These are phyloP conservation scores for Lathamus discolor DNA, from an alignment of 2,113 vertebrate genomes.

Conservation along the genomic window DNA sequence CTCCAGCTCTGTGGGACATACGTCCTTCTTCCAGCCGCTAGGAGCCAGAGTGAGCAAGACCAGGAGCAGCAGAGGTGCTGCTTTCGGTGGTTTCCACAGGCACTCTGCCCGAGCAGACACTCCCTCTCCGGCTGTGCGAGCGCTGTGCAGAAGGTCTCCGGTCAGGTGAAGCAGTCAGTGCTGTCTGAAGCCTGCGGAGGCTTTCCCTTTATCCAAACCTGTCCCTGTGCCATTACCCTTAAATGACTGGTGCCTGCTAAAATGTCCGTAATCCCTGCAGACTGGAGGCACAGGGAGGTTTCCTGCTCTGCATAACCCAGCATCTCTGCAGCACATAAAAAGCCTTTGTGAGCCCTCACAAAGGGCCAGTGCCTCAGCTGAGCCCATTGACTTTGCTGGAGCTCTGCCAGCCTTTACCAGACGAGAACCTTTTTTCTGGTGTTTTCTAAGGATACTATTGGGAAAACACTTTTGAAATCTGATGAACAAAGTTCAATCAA, in stretches of 20 bases:
- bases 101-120: neutral
- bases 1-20: neutral
- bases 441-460: slow-evolving; percentile 39
- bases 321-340: slow-evolving; percentile 47
- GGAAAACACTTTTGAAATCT: slow-evolving; percentile 52
- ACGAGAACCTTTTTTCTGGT: slow-evolving; percentile 12
- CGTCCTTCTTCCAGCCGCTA: neutral
- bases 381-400: neutral
- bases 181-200: neutral
- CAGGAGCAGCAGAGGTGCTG: neutral
- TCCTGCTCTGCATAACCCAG: neutral
- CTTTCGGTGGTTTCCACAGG: neutral
- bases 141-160: neutral
- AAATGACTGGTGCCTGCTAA: neutral
- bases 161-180: neutral
- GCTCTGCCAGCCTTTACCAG: slow-evolving; percentile 38
- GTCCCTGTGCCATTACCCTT: neutral
- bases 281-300: neutral
- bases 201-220: neutral
- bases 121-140: neutral
- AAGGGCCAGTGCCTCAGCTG: slow-evolving; percentile 53
- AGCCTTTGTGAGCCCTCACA: slow-evolving; percentile 53
- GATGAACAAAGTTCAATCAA: slow-evolving; percentile 11
- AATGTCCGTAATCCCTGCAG: neutral
- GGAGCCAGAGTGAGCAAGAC: neutral